These are phyloP conservation scores for Lasioglossum morio DNA, from an alignment of 2,888 invertebrate species.

Conservation along the genomic window DNA sequence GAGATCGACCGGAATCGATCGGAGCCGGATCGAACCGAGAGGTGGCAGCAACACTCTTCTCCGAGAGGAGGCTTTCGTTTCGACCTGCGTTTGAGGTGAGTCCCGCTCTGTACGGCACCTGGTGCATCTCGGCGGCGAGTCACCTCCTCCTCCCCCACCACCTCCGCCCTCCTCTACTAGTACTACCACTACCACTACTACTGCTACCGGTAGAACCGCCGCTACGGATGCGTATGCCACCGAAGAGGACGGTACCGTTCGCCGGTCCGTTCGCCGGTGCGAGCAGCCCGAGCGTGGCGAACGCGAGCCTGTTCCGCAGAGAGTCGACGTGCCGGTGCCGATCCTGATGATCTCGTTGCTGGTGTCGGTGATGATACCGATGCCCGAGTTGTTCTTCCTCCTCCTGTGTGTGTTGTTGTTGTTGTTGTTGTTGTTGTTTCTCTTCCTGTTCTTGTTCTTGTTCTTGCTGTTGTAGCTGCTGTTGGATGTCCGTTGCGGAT, in stretches of 20 bases:
- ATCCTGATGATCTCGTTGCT: background rate
- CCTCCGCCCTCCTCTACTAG: slow-evolving; percentile 59
- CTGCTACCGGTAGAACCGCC: slow-evolving; percentile 28
- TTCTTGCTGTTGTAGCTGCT: background rate
- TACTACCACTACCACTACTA: slow-evolving; percentile 7
- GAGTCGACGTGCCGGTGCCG: background rate
- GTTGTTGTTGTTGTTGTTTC: too few relatives aligned
- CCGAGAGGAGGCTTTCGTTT: slow-evolving; percentile 49
- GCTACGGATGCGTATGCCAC: slow-evolving; percentile 27
- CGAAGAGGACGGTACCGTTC: background rate
- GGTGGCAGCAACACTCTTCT: slow-evolving; percentile 5
- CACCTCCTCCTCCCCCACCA: slow-evolving; percentile 78
- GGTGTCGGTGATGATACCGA: background rate
- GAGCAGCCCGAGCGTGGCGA: slow-evolving; percentile 17
- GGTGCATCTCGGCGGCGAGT: slow-evolving; percentile 82
- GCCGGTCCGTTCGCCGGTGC: background rate
- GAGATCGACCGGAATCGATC: slow-evolving; percentile 38
- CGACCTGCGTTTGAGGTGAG: slow-evolving; percentile 69
- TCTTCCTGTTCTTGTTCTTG: background rate
- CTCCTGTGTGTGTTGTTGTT: too few relatives aligned
- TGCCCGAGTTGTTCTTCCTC: background rate
- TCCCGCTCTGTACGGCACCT: slow-evolving; percentile 74
- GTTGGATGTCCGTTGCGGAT: background rate
- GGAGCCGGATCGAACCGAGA: slow-evolving; percentile 18
- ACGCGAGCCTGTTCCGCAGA: slow-evolving; percentile 8